phyloP scores from a whole-genome alignment of 2,113 vertebrate species.

The Seriola aureovittata region DNA sequence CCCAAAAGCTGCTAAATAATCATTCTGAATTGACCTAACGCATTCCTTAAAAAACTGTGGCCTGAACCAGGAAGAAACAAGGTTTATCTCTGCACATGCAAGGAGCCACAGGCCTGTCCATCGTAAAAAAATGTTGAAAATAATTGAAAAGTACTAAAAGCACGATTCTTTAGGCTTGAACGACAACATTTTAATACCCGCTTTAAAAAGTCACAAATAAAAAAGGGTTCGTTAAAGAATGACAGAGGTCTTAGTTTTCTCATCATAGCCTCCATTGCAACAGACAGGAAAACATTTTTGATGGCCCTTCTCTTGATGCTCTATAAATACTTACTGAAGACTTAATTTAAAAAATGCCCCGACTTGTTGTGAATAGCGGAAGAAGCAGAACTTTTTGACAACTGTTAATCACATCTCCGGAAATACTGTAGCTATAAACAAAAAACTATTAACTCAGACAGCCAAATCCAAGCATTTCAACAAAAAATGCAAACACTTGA shows the following conservation, averaged over 20 bases:
- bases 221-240: not conserved
- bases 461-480: not conserved
- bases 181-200: too few species aligned
- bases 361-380: not conserved
- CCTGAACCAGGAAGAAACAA: too few species aligned
- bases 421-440: not conserved
- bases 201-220: too few species aligned
- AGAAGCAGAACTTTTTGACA: not conserved
- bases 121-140: too few species aligned
- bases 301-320: not conserved
- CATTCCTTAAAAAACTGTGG: too few species aligned
- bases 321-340: not conserved
- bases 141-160: too few species aligned
- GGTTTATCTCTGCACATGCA: too few species aligned
- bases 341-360: slow-evolving; percentile 21
- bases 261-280: not conserved
- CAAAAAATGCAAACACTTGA: not conserved
- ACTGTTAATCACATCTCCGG: not conserved
- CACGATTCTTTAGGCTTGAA: too few species aligned
- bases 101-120: too few species aligned
- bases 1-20: too few species aligned
- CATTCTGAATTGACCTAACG: too few species aligned
- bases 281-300: not conserved
- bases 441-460: not conserved
- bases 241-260: slow-evolving; percentile 3